Percentiles rank a stretch among this genome's conserved stretches.
Evolutionary conservation across 2,888 invertebrate species (phyloP).

Genomic region (Sepioteuthis lessoniana): DNA sequence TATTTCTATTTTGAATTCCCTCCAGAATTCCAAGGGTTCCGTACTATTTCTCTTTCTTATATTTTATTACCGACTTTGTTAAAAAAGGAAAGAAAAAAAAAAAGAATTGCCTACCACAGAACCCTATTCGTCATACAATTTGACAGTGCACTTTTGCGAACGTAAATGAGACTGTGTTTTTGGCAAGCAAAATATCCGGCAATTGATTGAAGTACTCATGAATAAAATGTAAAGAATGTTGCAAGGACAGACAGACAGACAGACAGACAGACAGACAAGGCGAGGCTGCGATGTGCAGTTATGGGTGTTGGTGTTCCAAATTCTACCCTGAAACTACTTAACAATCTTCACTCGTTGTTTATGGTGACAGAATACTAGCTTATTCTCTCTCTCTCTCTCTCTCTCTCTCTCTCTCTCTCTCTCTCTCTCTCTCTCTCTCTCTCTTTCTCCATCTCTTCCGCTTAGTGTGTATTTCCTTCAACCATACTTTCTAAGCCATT

Average conservation of each 20-base stretch:
- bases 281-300: not conserved
- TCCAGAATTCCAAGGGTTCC: too few relatives aligned
- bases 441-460: too few relatives aligned
- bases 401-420: not conserved
- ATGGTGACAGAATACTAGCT: not conserved
- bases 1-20: too few relatives aligned
- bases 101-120: too few relatives aligned
- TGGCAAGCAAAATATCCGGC: not conserved
- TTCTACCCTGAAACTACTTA: not conserved
- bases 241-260: not conserved
- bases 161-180: not conserved
- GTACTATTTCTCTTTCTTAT: too few relatives aligned
- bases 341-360: not conserved
- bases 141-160: too few relatives aligned
- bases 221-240: not conserved
- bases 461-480: not conserved
- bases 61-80: too few relatives aligned
- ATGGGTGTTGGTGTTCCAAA: not conserved
- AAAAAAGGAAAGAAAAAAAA: too few relatives aligned
- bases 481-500: not conserved
- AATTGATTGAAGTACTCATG: not conserved
- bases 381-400: not conserved
- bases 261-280: too few relatives aligned
- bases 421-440: not conserved
- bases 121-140: too few relatives aligned